A percentile compares a stretch with the other conserved stretches of the same genome.
phyloP scores from a whole-genome alignment of 2,797 vertebrate species.

The Sebastes variabilis region DNA sequence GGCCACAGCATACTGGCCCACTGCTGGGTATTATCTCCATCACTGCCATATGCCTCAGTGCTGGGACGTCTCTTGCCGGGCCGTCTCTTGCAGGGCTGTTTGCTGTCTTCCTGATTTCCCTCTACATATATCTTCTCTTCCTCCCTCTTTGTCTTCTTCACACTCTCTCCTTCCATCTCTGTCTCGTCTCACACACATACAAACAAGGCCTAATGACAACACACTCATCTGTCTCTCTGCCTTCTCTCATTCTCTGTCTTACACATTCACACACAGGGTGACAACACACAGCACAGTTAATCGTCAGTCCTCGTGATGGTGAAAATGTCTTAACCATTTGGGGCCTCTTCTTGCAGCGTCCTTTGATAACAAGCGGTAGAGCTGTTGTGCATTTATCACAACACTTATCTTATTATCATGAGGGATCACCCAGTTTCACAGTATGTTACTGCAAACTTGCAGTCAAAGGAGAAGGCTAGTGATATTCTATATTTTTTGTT shows the following conservation, averaged over 20 bases:
- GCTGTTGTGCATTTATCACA: constrained; percentile 2
- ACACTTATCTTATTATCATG: neutral
- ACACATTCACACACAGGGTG: neutral
- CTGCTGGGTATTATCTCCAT: constrained; percentile 46
- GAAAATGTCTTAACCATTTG: neutral
- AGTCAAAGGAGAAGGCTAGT: neutral
- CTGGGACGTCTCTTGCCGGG: constrained; percentile 9
- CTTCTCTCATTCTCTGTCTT: neutral
- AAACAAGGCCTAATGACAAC: constrained; percentile 14
- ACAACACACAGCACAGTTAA: constrained; percentile 1
- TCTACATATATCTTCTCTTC: neutral
- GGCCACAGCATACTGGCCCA: constrained; percentile 19
- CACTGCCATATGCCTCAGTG: constrained; percentile 50
- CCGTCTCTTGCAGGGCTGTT: constrained; percentile 1
- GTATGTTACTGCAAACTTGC: neutral
- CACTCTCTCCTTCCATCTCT: constrained; percentile 7
- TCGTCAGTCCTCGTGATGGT: constrained; percentile 9
- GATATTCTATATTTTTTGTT: neutral
- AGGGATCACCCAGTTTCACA: neutral
- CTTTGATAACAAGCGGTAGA: neutral
- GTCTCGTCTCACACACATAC: neutral
- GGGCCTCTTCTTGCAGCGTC: neutral
- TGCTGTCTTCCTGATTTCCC: constrained; percentile 14
- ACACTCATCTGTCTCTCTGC: constrained; percentile 19
- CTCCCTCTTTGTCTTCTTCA: neutral